Percentiles rank a stretch among this genome's conserved stretches.
Conservation (phyloP, 1,140 invertebrate species). For the Pseudomyrmex dendroicus region DNA sequence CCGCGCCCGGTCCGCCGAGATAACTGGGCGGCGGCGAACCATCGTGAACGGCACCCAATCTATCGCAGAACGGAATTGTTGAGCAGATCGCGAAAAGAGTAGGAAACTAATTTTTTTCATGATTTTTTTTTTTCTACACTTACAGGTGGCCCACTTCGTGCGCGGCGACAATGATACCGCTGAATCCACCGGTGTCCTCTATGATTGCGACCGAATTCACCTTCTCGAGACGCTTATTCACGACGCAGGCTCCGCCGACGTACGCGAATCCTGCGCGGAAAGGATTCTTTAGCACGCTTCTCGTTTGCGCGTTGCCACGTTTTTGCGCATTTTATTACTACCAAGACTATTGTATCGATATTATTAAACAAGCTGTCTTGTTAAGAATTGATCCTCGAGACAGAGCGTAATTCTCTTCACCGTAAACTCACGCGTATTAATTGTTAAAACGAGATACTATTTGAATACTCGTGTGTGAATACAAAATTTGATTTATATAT, state of each 20-base stretch:
- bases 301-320: too few relatives aligned
- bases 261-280: constrained; percentile 94
- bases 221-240: constrained; percentile 97
- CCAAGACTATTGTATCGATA: neutral
- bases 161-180: constrained; percentile 97
- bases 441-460: too few relatives aligned
- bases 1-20: constrained; percentile 96
- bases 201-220: constrained; percentile 98
- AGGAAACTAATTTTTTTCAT: neutral
- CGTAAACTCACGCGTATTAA: neutral
- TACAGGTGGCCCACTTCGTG: constrained; percentile 99
- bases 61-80: constrained; percentile 77
- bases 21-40: constrained; percentile 97
- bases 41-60: constrained; percentile 97
- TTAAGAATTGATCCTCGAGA: constrained; percentile 66
- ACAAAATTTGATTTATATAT: too few relatives aligned
- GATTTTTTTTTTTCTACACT: constrained; percentile 84
- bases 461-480: too few relatives aligned
- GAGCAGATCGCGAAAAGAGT: neutral
- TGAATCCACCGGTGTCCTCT: constrained; percentile 98
- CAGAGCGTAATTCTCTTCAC: neutral
- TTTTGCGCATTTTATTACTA: neutral
- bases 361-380: constrained; percentile 23
- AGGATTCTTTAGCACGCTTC: constrained; percentile 37
- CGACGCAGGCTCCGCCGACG: constrained; percentile 97